Evolutionary conservation across 2,797 vertebrate species (phyloP).

Genomic region (Epinephelus coioides): DNA sequence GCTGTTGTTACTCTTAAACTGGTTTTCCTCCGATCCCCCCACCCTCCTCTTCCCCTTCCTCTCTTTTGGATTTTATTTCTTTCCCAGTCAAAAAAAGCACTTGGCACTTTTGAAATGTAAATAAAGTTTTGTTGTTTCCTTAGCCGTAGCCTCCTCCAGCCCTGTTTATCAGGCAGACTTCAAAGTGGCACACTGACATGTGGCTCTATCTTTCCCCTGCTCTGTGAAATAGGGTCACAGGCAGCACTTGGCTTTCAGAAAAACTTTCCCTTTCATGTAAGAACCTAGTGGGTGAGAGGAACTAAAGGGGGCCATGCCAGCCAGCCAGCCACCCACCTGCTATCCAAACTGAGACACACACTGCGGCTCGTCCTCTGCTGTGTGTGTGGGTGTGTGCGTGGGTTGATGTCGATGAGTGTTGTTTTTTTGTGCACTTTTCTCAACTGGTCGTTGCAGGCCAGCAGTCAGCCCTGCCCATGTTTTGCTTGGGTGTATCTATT

Average conservation of each 20-base stretch:
- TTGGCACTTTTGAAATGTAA: slow-evolving; percentile 89
- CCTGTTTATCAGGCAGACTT: slow-evolving; percentile 83
- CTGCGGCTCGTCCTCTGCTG: slow-evolving; percentile 34
- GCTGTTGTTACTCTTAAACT: slow-evolving; percentile 43
- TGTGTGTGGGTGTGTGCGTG: slow-evolving; percentile 34
- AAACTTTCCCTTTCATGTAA: slow-evolving; percentile 80
- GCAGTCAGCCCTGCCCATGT: slow-evolving; percentile 21
- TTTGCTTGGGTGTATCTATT: slow-evolving; percentile 33
- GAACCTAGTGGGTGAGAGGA: slow-evolving; percentile 78
- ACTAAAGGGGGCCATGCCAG: slow-evolving; percentile 74
- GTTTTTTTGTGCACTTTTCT: slow-evolving; percentile 37
- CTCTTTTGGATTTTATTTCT: slow-evolving; percentile 52
- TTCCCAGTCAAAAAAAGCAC: slow-evolving; percentile 66
- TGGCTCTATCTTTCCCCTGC: slow-evolving; percentile 71
- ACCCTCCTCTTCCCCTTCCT: neutral
- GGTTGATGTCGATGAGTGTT: slow-evolving; percentile 44
- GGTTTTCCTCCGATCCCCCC: slow-evolving; percentile 17
- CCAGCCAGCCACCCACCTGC: slow-evolving; percentile 64
- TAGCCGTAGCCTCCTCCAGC: slow-evolving; percentile 84
- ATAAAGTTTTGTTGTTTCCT: slow-evolving; percentile 85
- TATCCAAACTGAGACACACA: slow-evolving; percentile 51
- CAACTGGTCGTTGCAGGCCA: slow-evolving; percentile 34
- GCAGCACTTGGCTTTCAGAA: slow-evolving; percentile 71
- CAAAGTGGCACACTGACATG: slow-evolving; percentile 81
- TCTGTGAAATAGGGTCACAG: slow-evolving; percentile 81